Conservation (phyloP, 2,888 invertebrate genomes). For the Cheilosia vulpina region DNA sequence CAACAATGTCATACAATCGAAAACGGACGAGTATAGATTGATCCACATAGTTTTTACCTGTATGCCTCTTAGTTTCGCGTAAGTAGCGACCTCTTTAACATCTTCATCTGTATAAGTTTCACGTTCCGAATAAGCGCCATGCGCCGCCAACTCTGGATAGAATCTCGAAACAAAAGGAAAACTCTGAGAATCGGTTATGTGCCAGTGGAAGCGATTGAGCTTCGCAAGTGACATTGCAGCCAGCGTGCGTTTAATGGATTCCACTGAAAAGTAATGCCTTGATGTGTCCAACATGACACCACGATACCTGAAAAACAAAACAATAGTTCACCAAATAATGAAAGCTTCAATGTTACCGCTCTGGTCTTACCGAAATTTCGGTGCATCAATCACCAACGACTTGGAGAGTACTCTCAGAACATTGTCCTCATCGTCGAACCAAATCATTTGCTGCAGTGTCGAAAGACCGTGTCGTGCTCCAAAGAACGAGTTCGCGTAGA, state of each 20-base stretch:
- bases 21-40: no score
- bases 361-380: slow-evolving; percentile 84
- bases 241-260: slow-evolving; percentile 89
- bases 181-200: slow-evolving; percentile 95
- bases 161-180: slow-evolving; percentile 92
- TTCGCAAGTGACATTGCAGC: slow-evolving; percentile 96
- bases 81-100: slow-evolving; percentile 89
- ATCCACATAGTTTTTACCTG: slow-evolving; percentile 85
- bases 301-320: slow-evolving; percentile 87
- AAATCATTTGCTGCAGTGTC: slow-evolving; percentile 91
- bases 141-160: slow-evolving; percentile 90
- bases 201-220: slow-evolving; percentile 97
- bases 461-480: slow-evolving; percentile 91
- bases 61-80: slow-evolving; percentile 92
- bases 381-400: slow-evolving; percentile 90
- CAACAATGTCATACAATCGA: no score
- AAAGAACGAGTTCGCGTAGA: slow-evolving; percentile 88
- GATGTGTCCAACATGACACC: slow-evolving; percentile 96
- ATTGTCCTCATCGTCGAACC: slow-evolving; percentile 89
- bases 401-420: slow-evolving; percentile 87
- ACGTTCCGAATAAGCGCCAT: slow-evolving; percentile 93
- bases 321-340: background rate
- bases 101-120: slow-evolving; percentile 90
- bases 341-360: background rate
- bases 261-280: slow-evolving; percentile 92